A percentile compares a stretch with the other conserved stretches of the same genome.
Evolutionary conservation across 2,797 vertebrate species (phyloP).

Genomic region (Melopsittacus undulatus): DNA sequence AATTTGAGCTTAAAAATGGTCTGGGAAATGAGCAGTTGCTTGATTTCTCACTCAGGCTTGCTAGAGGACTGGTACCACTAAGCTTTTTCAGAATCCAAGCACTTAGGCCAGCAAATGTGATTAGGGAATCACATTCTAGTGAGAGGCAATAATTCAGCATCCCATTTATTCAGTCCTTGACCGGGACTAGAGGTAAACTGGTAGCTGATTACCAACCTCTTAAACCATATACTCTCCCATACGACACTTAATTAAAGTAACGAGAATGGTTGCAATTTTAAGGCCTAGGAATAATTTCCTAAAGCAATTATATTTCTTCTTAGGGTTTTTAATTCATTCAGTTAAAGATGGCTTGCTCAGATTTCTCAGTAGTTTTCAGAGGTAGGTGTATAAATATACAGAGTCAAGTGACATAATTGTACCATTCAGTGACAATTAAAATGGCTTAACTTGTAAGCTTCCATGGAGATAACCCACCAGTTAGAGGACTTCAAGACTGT

Average conservation of each 20-base stretch:
- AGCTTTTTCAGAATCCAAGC: background rate
- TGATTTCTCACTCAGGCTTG: background rate
- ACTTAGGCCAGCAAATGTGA: background rate
- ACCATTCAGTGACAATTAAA: slow-evolving; percentile 16
- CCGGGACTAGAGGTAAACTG: background rate
- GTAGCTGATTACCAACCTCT: background rate
- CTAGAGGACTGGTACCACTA: background rate
- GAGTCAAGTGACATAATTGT: background rate
- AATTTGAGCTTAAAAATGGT: background rate
- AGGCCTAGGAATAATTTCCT: background rate
- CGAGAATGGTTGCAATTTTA: background rate
- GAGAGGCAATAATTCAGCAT: background rate
- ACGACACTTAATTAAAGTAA: background rate
- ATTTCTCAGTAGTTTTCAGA: background rate
- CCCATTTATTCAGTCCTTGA: background rate
- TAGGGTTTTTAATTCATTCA: background rate
- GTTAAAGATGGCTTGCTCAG: background rate
- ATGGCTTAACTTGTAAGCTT: slow-evolving; percentile 9
- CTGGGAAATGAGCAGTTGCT: background rate
- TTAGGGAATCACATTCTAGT: background rate
- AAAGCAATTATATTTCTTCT: background rate
- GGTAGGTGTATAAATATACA: background rate
- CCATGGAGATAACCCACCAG: background rate
- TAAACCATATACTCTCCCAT: background rate
- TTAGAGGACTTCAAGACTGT: background rate